A percentile compares a stretch with the other conserved stretches of the same genome.
These are phyloP conservation scores for Callipepla squamata DNA, from an alignment of 2,113 vertebrate genomes.

Conservation along the genomic window DNA sequence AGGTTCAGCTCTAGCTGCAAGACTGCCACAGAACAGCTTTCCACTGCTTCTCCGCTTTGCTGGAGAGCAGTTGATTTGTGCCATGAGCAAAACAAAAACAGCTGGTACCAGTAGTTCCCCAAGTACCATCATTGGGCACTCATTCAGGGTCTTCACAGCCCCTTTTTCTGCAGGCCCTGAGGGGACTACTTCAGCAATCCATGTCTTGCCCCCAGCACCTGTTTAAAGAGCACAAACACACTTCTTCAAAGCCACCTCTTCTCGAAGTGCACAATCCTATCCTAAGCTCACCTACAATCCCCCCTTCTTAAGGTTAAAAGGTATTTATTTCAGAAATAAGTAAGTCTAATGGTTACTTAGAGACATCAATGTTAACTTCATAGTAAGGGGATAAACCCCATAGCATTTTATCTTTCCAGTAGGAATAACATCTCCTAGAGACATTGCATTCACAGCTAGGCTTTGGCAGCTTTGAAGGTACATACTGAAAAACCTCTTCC, in stretches of 20 bases:
- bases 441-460: background rate
- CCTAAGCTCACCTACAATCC: background rate
- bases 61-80: background rate
- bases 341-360: background rate
- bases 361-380: background rate
- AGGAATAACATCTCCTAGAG: slow-evolving; percentile 26
- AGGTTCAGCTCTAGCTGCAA: background rate
- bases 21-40: background rate
- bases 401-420: background rate
- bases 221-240: rapidly evolving
- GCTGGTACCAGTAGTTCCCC: background rate
- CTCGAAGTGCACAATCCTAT: background rate
- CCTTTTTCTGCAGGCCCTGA: background rate
- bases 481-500: slow-evolving; percentile 8
- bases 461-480: slow-evolving; percentile 19
- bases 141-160: background rate
- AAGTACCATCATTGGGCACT: background rate
- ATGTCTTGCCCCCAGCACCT: background rate
- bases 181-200: background rate
- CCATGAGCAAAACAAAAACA: background rate
- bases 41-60: background rate
- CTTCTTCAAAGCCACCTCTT: background rate
- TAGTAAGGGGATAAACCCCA: background rate
- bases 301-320: background rate
- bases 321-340: slow-evolving; percentile 18